Evolutionary conservation across 2,797 vertebrate species (phyloP).

Genomic region (Uromys caudimaculatus): DNA sequence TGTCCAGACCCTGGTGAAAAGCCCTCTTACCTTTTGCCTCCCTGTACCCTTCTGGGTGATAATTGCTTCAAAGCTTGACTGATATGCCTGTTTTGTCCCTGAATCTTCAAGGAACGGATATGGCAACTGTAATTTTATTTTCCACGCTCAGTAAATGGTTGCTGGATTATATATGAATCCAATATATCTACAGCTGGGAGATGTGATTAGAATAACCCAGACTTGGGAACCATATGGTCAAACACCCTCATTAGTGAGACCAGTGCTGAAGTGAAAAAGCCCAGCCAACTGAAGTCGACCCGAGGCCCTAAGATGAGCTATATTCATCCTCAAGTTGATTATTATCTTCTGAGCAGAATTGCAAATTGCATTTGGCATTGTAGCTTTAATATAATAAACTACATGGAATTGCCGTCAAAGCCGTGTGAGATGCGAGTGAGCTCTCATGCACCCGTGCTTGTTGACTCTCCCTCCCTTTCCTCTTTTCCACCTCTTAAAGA

Average conservation of each 20-base stretch:
- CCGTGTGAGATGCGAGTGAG: background rate
- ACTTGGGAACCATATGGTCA: background rate
- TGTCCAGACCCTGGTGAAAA: conserved; percentile 57
- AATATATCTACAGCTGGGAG: conserved; percentile 32
- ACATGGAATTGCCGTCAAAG: conserved; percentile 24
- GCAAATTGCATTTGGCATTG: conserved; percentile 60
- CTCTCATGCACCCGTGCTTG: background rate
- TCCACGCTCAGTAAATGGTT: conserved; percentile 31
- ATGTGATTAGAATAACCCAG: conserved; percentile 12
- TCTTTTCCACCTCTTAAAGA: background rate
- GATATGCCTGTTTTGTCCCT: conserved; percentile 23
- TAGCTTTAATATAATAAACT: conserved; percentile 68
- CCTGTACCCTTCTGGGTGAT: background rate
- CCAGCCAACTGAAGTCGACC: background rate
- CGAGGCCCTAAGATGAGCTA: conserved; percentile 29
- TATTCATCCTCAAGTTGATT: conserved; percentile 42
- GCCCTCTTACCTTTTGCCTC: conserved; percentile 24
- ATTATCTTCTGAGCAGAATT: conserved; percentile 43
- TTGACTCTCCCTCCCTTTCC: background rate
- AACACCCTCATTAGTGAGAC: background rate
- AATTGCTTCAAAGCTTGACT: background rate
- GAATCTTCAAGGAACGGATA: conserved; percentile 30
- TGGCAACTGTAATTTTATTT: conserved; percentile 57
- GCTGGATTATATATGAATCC: conserved; percentile 54
- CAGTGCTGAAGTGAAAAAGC: background rate